Evolutionary conservation across 2,888 invertebrate species (phyloP).

Genomic region (Ectemnius continuus): DNA sequence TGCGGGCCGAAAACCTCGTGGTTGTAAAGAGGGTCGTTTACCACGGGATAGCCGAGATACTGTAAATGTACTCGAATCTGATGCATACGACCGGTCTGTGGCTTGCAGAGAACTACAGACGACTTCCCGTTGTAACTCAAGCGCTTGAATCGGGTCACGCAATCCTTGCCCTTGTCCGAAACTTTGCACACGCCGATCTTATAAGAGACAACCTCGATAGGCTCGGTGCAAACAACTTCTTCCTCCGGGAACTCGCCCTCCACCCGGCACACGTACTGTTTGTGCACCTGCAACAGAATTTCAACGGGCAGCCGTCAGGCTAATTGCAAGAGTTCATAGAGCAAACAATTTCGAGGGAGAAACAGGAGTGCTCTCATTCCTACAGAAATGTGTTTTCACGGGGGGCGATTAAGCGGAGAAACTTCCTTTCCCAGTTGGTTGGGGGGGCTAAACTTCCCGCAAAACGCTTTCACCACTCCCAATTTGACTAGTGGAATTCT

Average conservation of each 20-base stretch:
- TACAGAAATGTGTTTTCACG: not conserved
- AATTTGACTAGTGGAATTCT: too few relatives aligned
- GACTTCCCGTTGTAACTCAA: slow-evolving; percentile 93
- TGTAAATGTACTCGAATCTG: slow-evolving; percentile 99
- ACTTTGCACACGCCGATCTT: slow-evolving; percentile 98
- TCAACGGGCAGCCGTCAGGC: not conserved
- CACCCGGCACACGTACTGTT: slow-evolving; percentile 97
- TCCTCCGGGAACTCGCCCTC: slow-evolving; percentile 96
- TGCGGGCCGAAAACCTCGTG: slow-evolving; percentile 96
- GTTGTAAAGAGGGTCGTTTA: slow-evolving; percentile 98
- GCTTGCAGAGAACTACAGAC: slow-evolving; percentile 96
- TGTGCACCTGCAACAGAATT: slow-evolving; percentile 83
- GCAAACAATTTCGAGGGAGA: not conserved
- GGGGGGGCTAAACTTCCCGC: not conserved
- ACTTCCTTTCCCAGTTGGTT: not conserved
- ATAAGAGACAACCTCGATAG: slow-evolving; percentile 95
- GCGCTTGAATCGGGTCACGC: slow-evolving; percentile 93
- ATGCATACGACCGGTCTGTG: slow-evolving; percentile 98
- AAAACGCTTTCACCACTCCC: not conserved
- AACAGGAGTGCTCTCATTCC: slow-evolving; percentile 12
- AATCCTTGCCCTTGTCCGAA: slow-evolving; percentile 94
- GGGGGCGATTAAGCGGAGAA: not conserved
- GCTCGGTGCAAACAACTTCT: slow-evolving; percentile 91
- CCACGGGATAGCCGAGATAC: slow-evolving; percentile 97
- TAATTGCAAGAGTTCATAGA: not conserved